Evolutionary conservation across 2,113 vertebrate species (phyloP).

Genomic region (Pongo abelii): DNA sequence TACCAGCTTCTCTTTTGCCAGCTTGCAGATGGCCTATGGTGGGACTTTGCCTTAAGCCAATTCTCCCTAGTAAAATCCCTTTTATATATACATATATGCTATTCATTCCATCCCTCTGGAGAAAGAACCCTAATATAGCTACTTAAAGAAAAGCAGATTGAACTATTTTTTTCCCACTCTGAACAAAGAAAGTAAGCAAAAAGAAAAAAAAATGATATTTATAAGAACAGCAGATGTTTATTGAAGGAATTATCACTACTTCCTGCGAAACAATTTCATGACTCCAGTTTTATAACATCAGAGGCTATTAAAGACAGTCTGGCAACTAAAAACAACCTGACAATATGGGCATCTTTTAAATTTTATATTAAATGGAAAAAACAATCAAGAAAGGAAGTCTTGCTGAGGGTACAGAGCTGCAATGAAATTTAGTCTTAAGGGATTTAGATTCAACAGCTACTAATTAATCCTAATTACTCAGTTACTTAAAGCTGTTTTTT

Average conservation of each 20-base stretch:
- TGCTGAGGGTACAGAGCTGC: neutral
- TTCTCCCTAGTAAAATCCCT: too few species aligned
- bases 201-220: conserved; percentile 33
- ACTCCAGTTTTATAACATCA: conserved; percentile 19
- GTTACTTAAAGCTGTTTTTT: conserved; percentile 4
- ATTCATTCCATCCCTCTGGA: too few species aligned
- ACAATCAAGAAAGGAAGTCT: neutral
- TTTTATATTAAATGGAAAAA: neutral
- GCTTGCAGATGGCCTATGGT: too few species aligned
- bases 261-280: conserved; percentile 9
- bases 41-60: too few species aligned
- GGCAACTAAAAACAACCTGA: conserved; percentile 12
- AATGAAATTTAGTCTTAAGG: neutral
- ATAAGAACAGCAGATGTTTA: conserved; percentile 53
- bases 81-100: too few species aligned
- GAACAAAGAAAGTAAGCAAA: neutral
- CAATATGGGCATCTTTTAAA: neutral
- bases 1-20: too few species aligned
- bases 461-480: neutral
- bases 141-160: conserved; percentile 13
- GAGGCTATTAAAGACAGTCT: neutral
- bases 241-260: conserved; percentile 35
- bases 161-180: neutral
- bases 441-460: neutral
- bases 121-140: too few species aligned